Evolutionary conservation across 2,888 invertebrate genomes (phyloP).

Genomic region (Drosophila gaucha): DNA sequence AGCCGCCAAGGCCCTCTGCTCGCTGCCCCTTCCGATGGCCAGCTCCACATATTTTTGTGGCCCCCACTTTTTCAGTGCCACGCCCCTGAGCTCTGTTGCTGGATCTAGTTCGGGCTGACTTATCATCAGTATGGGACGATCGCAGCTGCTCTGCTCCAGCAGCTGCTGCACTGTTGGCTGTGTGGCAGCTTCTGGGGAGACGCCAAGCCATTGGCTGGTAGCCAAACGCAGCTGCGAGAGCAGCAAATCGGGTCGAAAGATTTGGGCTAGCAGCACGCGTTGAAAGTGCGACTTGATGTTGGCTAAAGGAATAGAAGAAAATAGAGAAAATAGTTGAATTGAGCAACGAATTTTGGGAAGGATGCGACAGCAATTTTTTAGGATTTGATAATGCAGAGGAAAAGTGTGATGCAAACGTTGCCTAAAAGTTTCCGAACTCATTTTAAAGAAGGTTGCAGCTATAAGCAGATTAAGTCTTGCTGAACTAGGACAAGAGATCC

Average conservation of each 20-base stretch:
- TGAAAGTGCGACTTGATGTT: constrained; percentile 88
- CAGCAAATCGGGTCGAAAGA: constrained; percentile 92
- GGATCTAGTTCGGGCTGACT: constrained; percentile 96
- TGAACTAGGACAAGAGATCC: no score
- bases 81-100: constrained; percentile 90
- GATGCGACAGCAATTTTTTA: no score
- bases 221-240: constrained; percentile 90
- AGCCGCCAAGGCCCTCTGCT: constrained; percentile 87
- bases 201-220: constrained; percentile 86
- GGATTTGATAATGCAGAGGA: no score
- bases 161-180: constrained; percentile 83
- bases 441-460: no score
- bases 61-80: constrained; percentile 86
- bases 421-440: no score
- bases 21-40: constrained; percentile 93
- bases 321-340: neutral
- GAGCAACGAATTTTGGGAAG: no score
- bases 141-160: constrained; percentile 79
- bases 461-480: no score
- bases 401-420: no score
- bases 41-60: constrained; percentile 87
- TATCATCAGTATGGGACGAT: constrained; percentile 92
- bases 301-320: constrained; percentile 32
- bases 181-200: constrained; percentile 73
- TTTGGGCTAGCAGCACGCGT: constrained; percentile 91